phyloP scores from a whole-genome alignment of 2,113 vertebrate species.

The Chlorodrepanis virens region DNA sequence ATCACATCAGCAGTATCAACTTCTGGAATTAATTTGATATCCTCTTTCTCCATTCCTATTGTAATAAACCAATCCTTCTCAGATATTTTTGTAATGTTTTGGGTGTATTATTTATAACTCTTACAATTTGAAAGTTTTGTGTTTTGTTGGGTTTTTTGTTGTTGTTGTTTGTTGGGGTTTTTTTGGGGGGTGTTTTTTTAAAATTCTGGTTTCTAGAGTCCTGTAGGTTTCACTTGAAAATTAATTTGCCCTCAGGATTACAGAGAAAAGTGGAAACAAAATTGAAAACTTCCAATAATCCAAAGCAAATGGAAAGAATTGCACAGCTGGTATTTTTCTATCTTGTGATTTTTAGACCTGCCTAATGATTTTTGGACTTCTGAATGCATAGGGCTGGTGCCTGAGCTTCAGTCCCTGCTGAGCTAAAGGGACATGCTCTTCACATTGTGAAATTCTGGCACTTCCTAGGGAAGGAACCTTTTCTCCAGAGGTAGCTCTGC shows the following conservation, averaged over 20 bases:
- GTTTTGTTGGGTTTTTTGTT: background rate
- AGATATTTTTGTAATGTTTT: background rate
- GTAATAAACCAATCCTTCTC: background rate
- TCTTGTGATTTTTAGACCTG: background rate
- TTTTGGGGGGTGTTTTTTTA: background rate
- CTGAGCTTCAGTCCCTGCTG: background rate
- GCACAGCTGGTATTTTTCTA: background rate
- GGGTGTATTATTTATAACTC: background rate
- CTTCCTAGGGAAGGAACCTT: background rate
- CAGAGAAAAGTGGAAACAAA: background rate
- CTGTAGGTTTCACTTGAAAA: background rate
- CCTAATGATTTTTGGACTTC: background rate
- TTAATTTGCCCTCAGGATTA: background rate
- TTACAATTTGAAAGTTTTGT: background rate
- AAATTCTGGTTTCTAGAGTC: background rate
- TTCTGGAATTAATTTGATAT: constrained; percentile 41
- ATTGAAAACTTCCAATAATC: background rate
- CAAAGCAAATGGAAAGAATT: background rate
- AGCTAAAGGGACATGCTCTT: background rate
- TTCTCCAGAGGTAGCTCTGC: background rate
- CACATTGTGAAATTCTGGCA: background rate
- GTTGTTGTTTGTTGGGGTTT: too few species aligned
- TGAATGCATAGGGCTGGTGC: background rate
- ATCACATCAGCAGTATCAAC: background rate
- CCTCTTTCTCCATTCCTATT: background rate